Base-by-base conservation (phyloP, 2,888 invertebrate species). In the Mechanitis mazaeus region DNA sequence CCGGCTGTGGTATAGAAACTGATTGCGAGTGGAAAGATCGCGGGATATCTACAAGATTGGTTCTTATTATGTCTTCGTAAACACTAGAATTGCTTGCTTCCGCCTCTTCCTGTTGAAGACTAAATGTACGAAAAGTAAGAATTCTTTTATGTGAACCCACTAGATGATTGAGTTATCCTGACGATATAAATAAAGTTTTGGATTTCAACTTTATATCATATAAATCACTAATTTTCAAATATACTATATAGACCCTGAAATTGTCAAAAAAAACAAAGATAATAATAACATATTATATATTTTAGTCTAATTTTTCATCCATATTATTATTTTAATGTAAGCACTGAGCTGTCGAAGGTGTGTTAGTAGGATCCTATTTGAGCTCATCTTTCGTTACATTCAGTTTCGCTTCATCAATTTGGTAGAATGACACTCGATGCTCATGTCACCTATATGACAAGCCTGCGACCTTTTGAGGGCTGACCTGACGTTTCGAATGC, bases 1-100 rank as follows among this genome's bases (percentile, higher is more conserved):
- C 60, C 63, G 63, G 60, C 64, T 57, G 50, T 59, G 60, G 61
- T 67, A 62, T 66, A 67, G 60, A 59, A 55, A 59, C 50, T 45
- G 58, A 58, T 47, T 45, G 57, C 55, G 56, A 61, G 59, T 57
- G 57, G 61, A 54, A 33, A 50, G 46, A 63, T 53, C 12, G 28
- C 31, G 33, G 38, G 47, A 38, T 12, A 46, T 45, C 50, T 38
- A 45, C 45, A 50, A 59, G 54, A 56, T 35, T 58, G 35, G 50
- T 58, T 64, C 64, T 50, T 66, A 61, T 55, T 28, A 7, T 57
- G 6, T 50, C 38, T 45, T 2, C 12, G 54, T 53, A 62, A 54
- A 55, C 5, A 45, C 38, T 31, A 55, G 46, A 55, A 20, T 58
- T 45, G 56, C 53, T 54, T 60, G 61, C 6, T 12, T 38, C 7